Base-by-base conservation (phyloP, 2,113 vertebrate genomes). In the Lathamus discolor region DNA sequence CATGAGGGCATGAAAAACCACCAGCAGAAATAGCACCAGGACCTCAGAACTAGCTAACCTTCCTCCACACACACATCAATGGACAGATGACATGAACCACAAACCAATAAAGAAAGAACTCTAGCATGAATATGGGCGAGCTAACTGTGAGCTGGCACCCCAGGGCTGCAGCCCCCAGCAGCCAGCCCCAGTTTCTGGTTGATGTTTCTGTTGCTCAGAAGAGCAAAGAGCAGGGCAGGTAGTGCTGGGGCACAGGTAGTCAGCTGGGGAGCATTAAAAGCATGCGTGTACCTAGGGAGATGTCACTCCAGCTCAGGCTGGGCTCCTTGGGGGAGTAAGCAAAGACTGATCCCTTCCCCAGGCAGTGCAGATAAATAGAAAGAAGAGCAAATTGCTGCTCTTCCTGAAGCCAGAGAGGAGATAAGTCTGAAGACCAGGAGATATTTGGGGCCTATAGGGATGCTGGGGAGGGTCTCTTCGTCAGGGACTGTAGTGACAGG, bases 1-100 rank as follows among this genome's bases (percentile, higher is more conserved):
- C 97, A 97, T 4, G 97, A 97, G 85, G 80, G 97, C 37, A 97
- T 98, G 59, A 98, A 97, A 92, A 98, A 97, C 2, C 76, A 98
- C 3, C 97, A 98, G 96, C 95, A 79, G 17, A 87, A 97, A 80
- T 96, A 97, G 76, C 67, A 98, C 5, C 5, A 4, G 86, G 97
- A 98, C 51, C 22, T 61, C 80, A 52, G 39, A 79, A 48, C 51
- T 19, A 79, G 19, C 20, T 37, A 48, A 46, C 3, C 19, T 33
- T 73, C 27, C 35, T 51, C 41, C 31, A 37, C 43, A 55, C 23
- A 44, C 23, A 14, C 44, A 73, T 69, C 28, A 75, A 52, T 0
- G 1, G 41, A 29, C 48, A 68, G 46, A 44, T 39, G 31, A 20
- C 5, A 8, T 55, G 43, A 86, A 46, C 33, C 66, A 66, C 6